These are phyloP conservation scores for Petrophora chlorosata DNA, from an alignment of 2,888 invertebrate species.

Conservation along the genomic window DNA sequence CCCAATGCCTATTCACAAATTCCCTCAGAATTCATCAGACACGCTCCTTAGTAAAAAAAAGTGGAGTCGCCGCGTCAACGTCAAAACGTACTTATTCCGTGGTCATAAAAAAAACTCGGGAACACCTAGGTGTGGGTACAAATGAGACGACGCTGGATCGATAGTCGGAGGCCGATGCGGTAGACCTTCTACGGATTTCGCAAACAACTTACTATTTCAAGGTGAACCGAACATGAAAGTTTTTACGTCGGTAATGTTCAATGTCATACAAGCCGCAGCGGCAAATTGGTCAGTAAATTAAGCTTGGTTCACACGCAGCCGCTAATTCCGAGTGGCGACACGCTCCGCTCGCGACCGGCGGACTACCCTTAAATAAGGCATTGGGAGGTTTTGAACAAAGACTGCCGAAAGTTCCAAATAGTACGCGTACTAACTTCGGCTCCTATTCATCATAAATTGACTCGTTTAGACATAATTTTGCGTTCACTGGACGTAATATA, in stretches of 20 bases:
- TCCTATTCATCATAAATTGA: no score
- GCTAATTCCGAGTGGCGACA: slow-evolving; percentile 5
- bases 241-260: slow-evolving; percentile 69
- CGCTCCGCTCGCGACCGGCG: background rate
- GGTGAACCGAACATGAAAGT: slow-evolving; percentile 60
- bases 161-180: slow-evolving; percentile 59
- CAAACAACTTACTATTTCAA: slow-evolving; percentile 68
- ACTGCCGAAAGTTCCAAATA: no score
- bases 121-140: slow-evolving; percentile 48
- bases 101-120: slow-evolving; percentile 42
- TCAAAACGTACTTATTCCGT: slow-evolving; percentile 13
- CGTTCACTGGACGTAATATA: no score
- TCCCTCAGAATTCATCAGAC: background rate
- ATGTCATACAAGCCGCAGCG: slow-evolving; percentile 74
- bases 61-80: slow-evolving; percentile 4
- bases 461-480: no score
- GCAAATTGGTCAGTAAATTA: slow-evolving; percentile 63
- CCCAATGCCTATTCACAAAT: background rate
- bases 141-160: slow-evolving; percentile 59
- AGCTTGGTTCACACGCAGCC: slow-evolving; percentile 23
- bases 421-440: no score
- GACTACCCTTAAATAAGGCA: no score
- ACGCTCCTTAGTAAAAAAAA: slow-evolving; percentile 4
- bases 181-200: slow-evolving; percentile 63
- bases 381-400: no score